Evolutionary conservation across 2,797 vertebrate species (phyloP), one percentile per base, ranked within the genome.

Genomic region (Siniperca scherzeri): DNA sequence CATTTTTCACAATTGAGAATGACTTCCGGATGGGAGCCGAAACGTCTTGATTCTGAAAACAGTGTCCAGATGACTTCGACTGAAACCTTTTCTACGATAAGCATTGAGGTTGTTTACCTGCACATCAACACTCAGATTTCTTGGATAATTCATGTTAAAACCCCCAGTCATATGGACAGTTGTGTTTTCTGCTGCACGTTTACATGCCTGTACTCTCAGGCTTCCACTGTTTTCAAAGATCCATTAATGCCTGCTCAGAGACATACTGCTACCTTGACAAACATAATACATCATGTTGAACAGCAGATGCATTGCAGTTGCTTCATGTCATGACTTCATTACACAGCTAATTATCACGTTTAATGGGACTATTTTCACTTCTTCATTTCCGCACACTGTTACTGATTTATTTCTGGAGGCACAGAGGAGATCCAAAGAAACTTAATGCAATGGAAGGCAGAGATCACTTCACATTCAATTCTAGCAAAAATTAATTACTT

Each of bases 331-430:
- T 22, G 66, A 71, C 75, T 67, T 50, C n/a, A 71, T 78, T 85
- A 62, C 60, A 55, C 36, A 77, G 78, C 69, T 81, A 81, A 85
- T 85, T 66, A 81, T 74, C 70, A 65, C 33, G 1, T 46, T 60
- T 81, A 77, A 78, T 78, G 64, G 65, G 50, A 70, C 70, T 70
- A 42, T 70, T 74, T 85, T 64, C 78, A 64, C 53, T 9, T 25
- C 38, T 73, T 74, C 69, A 81, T 81, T 77, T 77, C 50, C 7
- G 12, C 62, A 70, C 52, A 62, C 68, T 56, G 48, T 53, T 64
- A 27, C 33, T 36, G 27, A 44, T 69, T 72, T 59, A 9, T 66
- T 59, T 79, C 36, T 75, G 61, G 53, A 84, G 73, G 38, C 66
- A 48, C n/a, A 56, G 61, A 30, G 40, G n/a, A 74, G 38, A 10